Evolutionary conservation across 2,888 invertebrate genomes (phyloP), one percentile per base, ranked within the genome.

Genomic region (Rutpela maculata): DNA sequence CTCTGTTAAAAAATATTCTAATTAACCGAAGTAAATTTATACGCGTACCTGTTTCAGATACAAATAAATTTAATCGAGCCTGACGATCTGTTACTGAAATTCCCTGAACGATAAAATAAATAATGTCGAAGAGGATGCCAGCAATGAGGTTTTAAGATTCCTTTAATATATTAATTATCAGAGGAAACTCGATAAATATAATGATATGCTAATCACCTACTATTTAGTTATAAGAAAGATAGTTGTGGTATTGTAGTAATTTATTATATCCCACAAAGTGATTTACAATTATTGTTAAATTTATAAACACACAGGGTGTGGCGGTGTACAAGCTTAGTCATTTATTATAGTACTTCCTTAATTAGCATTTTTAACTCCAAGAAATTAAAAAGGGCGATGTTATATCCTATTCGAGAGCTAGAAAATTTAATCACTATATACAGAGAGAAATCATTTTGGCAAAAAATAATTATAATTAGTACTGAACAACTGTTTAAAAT

Each of bases 21-120:
- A 63, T 72, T 72, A 72, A 63, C 10, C 10, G 19, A 70, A 62
- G 69, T 35, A 57, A 70, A 70, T 60, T 60, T 60, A 69, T 69
- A 50, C 38, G 17, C 18, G 60, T 70, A 70, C 59, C 43, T 60
- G 60, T 50, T 19, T 19, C 6, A 19, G 43, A 26, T 60, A n/a
- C 59, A 70, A 70, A 43, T 70, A 70, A 38, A 60, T 70, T 70
- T 43, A 60, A 43, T 70, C 70, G 22, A 19, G 60, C 22, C 26
- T 70, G 60, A 60, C 60, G 57, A 59, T 57, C 57, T 70, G 57
- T 15, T 22, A 50, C 38, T 60, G 50, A 60, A 35, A 38, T 62
- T 43, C 38, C 26, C 31, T 70, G 1, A 43, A 70, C 43, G 43
- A 26, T 38, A 12, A 17, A 67, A 67, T 67, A 26, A 67, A 55